These are phyloP conservation scores for Myrmecobius fasciatus DNA, from an alignment of 2,113 vertebrate species.

Conservation along the genomic window DNA sequence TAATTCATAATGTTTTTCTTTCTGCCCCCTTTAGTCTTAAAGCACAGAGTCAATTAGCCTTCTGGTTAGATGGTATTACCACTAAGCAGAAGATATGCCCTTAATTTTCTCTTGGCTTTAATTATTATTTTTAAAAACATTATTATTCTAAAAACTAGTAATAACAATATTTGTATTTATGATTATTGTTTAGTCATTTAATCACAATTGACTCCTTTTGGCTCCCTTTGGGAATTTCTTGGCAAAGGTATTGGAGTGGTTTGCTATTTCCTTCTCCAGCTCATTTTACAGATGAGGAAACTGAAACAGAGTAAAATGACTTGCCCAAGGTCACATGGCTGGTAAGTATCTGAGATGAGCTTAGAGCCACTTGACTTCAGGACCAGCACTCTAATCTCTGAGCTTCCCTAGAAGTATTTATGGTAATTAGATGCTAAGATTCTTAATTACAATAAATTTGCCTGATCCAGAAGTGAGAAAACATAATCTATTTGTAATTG, in stretches of 20 bases:
- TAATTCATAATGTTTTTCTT: neutral
- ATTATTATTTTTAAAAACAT: neutral
- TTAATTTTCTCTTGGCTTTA: neutral
- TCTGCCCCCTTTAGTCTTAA: neutral
- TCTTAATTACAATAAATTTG: no score
- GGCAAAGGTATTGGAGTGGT: neutral
- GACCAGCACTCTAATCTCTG: no score
- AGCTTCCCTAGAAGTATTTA: neutral
- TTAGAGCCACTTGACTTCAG: neutral
- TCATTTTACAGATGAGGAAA: neutral
- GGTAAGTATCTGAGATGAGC: neutral
- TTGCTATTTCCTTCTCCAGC: neutral
- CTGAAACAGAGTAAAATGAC: neutral
- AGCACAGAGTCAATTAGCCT: neutral
- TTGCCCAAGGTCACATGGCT: neutral
- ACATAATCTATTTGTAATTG: neutral
- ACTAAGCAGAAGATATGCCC: neutral
- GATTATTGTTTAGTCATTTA: neutral
- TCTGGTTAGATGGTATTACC: neutral
- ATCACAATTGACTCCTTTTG: neutral
- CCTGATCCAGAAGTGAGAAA: no score
- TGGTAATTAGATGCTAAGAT: neutral
- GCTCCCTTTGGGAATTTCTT: neutral
- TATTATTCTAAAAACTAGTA: neutral
- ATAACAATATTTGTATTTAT: neutral